Percentiles rank a stretch among this genome's conserved stretches.
Conservation (phyloP, 2,797 vertebrate species). For the Clarias fuscus region DNA sequence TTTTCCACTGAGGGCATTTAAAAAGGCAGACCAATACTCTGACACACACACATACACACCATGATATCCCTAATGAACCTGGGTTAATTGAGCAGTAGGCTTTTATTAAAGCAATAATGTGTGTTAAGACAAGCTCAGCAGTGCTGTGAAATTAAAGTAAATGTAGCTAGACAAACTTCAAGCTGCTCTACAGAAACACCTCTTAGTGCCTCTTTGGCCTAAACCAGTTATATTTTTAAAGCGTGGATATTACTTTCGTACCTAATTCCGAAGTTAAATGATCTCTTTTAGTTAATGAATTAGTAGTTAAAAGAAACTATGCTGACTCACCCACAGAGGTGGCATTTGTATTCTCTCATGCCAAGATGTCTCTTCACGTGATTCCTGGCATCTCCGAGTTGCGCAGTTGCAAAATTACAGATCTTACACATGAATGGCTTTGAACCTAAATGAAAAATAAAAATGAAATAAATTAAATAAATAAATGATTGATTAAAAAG, state of each 20-base stretch:
- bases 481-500: not conserved
- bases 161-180: not conserved
- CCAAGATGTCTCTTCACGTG: conserved; percentile 98
- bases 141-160: not conserved
- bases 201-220: not conserved
- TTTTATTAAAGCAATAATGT: conserved; percentile 33
- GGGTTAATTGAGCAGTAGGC: conserved; percentile 16
- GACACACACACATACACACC: not conserved
- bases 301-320: not conserved
- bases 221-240: not conserved
- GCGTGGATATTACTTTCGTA: not conserved
- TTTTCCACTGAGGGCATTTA: conserved; percentile 59
- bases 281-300: not conserved
- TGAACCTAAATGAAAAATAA: conserved; percentile 77
- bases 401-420: conserved; percentile 98
- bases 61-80: conserved; percentile 13
- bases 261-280: not conserved
- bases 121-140: conserved; percentile 15
- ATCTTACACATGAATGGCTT: conserved; percentile 99
- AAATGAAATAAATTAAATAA: not conserved
- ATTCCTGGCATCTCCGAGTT: conserved; percentile 98
- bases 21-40: conserved; percentile 19
- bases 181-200: not conserved
- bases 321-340: conserved; percentile 95
- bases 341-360: conserved; percentile 99